Evolutionary conservation across 2,113 vertebrate genomes (phyloP), one percentile per base, ranked within the genome.

Genomic region (Ceyx margarethae): DNA sequence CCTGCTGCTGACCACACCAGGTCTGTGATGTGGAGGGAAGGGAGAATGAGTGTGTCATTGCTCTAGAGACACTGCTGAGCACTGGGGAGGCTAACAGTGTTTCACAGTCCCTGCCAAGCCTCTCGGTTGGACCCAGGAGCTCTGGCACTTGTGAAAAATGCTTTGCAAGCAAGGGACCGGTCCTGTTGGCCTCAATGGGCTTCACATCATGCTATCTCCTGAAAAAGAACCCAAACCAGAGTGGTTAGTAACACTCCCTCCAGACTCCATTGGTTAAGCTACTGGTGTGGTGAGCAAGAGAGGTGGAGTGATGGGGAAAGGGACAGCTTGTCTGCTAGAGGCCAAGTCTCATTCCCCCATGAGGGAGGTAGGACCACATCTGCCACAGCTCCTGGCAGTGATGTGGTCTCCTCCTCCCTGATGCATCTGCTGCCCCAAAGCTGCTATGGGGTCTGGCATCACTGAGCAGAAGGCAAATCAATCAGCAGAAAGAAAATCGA

Each of bases 401-500:
- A 14, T 0, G 1, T 81, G 58, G 35, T 35, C 35, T 35, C 35
- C 35, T 35, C 35, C 35, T 35, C 33, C 42, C 42, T 1, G 4
- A 13, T 23, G 33, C 17, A 17, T 66, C 43, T 26, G 54, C 35
- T 77, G 22, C 35, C 65, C 31, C 37, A 65, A 81, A 61, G 84
- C 74, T 89, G 67, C 79, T 42, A 14, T 4, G 1, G 45, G 22
- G 22, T 83, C 75, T 5, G 0, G 33, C 51, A 57, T 33, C 31
- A 48, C 31, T 1, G 9, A 50, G 54, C 6, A 9, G 74, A 81
- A 92, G 78, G 51, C 18, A 84, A 89, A 89, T 94, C 92, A 89
- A 82, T 89, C 85, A 87, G 60, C 75, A 60, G 61, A 81, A 91
- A 33, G 90, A 93, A 87, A 93, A 87, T 5, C 16, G 46, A 87